A percentile compares a stretch with the other conserved stretches of the same genome.
phyloP scores from a whole-genome alignment of 2,113 vertebrate genomes.

The Arvicanthis niloticus region DNA sequence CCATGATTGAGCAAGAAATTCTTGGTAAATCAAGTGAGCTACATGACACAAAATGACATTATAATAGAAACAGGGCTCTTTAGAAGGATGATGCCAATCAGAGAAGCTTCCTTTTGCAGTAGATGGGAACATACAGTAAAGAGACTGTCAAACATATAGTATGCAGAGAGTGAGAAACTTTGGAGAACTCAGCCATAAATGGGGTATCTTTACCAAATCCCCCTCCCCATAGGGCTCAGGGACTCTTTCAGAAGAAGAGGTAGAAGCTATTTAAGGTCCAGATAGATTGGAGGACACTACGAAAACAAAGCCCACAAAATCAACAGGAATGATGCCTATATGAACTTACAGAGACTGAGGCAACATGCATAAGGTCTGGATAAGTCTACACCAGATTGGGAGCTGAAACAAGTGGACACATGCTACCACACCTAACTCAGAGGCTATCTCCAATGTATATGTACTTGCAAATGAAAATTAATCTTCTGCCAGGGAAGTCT shows the following conservation, averaged over 20 bases:
- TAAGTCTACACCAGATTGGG: not conserved
- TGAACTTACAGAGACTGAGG: not conserved
- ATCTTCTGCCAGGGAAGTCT: not conserved
- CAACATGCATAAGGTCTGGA: not conserved
- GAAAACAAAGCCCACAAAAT: not conserved
- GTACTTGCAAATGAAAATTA: not conserved
- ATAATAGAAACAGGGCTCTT: not conserved
- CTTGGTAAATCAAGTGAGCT: not conserved
- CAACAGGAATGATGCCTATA: not conserved
- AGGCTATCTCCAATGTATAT: not conserved
- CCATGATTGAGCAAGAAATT: not conserved
- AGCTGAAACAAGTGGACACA: not conserved
- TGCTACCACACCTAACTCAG: not conserved
- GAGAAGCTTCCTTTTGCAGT: not conserved
- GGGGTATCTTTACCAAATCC: not conserved
- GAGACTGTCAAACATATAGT: not conserved
- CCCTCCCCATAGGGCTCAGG: not conserved
- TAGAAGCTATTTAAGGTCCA: not conserved
- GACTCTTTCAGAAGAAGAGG: not conserved
- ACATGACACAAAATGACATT: not conserved
- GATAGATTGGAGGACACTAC: not conserved
- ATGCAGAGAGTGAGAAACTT: not conserved
- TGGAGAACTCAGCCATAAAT: not conserved
- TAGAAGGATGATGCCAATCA: not conserved
- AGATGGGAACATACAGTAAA: not conserved